Evolutionary conservation across 2,797 vertebrate species (phyloP), one percentile per base, ranked within the genome.

Genomic region (Pempheris klunzingeri): DNA sequence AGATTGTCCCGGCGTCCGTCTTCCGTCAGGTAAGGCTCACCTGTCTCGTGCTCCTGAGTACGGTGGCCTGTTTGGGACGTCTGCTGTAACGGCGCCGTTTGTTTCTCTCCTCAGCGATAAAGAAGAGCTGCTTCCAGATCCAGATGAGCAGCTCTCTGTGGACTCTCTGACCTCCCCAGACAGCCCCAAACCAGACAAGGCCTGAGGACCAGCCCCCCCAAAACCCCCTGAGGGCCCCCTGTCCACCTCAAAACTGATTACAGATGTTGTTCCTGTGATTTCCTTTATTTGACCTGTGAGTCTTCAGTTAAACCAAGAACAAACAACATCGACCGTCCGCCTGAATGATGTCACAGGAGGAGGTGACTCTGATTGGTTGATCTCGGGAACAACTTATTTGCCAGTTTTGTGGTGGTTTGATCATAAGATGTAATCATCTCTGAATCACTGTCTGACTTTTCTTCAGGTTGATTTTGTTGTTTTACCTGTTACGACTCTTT

Each of bases 91-190:
- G 14, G 20, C 11, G 30, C 6, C 8, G 1, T 62, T 8, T 66
- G 10, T 47, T 30, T 59, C 14, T 57, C 22, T 17, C 36, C 15
- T 1, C 79, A 94, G 94, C 11, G 95, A 95, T 70, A 95, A 95
- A 60, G 89, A 94, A 82, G 94, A 88, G 71, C 84, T 96, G 34
- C 92, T 95, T 17, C 83, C 89, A 0, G 87, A 90, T 4, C 67
- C 84, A 1, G 87, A 90, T 0, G 88, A 94, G 34, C 62, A 75
- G 34, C 75, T 83, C 1, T 90, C 91, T 9, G 30, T 87, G 72
- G 92, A 92, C 22, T 88, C 87, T 8, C 71, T 93, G 59, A 15
- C 67, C 5, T 2, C 84, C 58, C 87, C 86, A 1, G 74, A 80
- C 2, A 78, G 46, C 18, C 86, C 90, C 15, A 76, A 65, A 60